Evolutionary conservation across 2,113 vertebrate genomes (phyloP).

Genomic region (Oriolus oriolus): DNA sequence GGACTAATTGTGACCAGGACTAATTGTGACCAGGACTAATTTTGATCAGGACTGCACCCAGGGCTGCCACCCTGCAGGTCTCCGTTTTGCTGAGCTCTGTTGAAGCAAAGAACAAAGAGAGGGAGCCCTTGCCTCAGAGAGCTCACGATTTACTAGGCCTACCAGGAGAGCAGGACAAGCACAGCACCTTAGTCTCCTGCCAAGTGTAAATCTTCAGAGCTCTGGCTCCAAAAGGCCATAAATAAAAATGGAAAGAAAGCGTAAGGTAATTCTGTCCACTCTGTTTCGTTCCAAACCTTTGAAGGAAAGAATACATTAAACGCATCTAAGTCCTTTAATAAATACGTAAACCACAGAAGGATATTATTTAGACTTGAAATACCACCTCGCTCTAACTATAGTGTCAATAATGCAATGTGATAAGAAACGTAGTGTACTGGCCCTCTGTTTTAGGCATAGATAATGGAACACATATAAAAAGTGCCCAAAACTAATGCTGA

Average conservation of each 20-base stretch:
- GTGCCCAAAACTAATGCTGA: background rate
- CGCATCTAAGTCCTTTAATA: background rate
- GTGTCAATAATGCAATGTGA: background rate
- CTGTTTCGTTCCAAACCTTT: background rate
- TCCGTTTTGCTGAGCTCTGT: background rate
- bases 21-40: background rate
- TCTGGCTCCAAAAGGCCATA: background rate
- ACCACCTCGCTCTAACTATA: background rate
- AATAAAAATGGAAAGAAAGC: constrained; percentile 7
- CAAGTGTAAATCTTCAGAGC: constrained; percentile 35
- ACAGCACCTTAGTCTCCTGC: constrained; percentile 10
- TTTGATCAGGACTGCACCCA: background rate
- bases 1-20: background rate
- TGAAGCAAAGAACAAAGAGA: constrained; percentile 23
- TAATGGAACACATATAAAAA: background rate
- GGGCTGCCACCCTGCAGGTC: background rate
- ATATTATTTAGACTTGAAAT: background rate
- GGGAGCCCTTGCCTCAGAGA: background rate
- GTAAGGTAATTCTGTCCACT: constrained; percentile 2
- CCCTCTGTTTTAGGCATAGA: background rate
- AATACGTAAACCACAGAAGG: background rate
- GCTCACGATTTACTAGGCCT: constrained; percentile 15
- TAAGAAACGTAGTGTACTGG: background rate
- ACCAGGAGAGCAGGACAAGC: constrained; percentile 26
- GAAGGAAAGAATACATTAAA: constrained; percentile 1